Base-by-base conservation (phyloP, 2,888 invertebrate species). In the Cepaea hortensis region DNA sequence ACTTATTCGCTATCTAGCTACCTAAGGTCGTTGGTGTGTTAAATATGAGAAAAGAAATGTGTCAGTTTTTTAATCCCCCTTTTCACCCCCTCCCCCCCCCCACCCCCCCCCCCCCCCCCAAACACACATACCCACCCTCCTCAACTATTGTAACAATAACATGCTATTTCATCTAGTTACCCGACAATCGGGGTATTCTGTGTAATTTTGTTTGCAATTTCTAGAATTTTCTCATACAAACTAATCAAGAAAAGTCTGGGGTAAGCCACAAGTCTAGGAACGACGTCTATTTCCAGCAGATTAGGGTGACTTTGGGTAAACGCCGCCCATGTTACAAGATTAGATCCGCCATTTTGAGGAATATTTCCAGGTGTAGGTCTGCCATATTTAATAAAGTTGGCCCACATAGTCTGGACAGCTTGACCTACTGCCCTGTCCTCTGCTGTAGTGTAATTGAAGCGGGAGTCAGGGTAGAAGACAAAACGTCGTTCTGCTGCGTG, bases 401-500 rank as follows among this genome's bases (percentile, higher is more conserved):
- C 46, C 85, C 85, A 85, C 85, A 85, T 79, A 11, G 68, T 79
- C 18, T 77, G 75, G 13, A 85, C 79, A 11, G 6, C 18, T 11
- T 65, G 23, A 11, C 55, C 77, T 13, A 85, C 85, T 7, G 48
- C 20, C 18, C 15, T 68, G 55, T 85, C 85, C 7, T 2, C n/a
- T 13, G 62, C 68, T 46, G 81, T 70, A 11, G n/a, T 7, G 46
- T 46, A 70, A 48, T 20, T 3, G 35, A 3, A 70, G 50, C 13
- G 23, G n/a, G 46, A n/a, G 20, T n/a, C 23, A 20, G 50, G 20
- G 61, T 35, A 61, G 23, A 75, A 75, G 3, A 83, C 73, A 70
- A 73, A 75, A n/a, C 18, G 61, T 1, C 20, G 20, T 61, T 83
- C 83, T 15, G 18, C 75, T n/a, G 73, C n/a, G 35, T 83, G 83